Conservation (phyloP, 2,888 invertebrate species). For the Nemoura dubitans region DNA sequence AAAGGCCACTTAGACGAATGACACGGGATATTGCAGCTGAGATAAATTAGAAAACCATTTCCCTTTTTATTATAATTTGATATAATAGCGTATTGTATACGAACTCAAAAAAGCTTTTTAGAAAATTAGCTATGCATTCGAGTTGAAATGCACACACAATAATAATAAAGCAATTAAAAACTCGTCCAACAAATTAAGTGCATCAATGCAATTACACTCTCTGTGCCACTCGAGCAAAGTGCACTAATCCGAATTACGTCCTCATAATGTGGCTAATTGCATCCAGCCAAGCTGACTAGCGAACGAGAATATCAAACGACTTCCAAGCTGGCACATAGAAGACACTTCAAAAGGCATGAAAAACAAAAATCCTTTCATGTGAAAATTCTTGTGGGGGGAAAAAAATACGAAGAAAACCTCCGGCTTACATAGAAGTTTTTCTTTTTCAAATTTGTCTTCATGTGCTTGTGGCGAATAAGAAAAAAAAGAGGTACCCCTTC, state of each 20-base stretch:
- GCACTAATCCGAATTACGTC: not conserved
- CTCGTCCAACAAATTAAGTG: too few relatives aligned
- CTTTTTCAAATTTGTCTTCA: not conserved
- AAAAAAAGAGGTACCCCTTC: not conserved
- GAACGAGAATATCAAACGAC: not conserved
- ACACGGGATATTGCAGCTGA: not conserved
- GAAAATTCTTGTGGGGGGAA: not conserved
- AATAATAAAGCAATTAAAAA: too few relatives aligned
- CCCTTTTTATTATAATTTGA: too few relatives aligned
- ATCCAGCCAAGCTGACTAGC: not conserved
- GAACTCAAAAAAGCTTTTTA: not conserved
- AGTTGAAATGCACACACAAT: not conserved
- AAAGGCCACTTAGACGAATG: not conserved
- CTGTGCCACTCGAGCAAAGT: not conserved
- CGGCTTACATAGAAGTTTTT: not conserved
- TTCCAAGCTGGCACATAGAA: not conserved
- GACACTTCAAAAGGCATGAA: not conserved
- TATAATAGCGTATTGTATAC: not conserved
- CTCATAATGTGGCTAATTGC: not conserved
- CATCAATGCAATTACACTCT: not conserved
- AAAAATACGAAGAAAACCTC: not conserved
- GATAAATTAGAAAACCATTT: not conserved
- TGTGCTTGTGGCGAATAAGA: not conserved
- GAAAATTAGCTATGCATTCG: not conserved
- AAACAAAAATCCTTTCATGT: not conserved